Base-by-base conservation (phyloP, 2,797 vertebrate genomes). In the Acipenser oxyrinchus region DNA sequence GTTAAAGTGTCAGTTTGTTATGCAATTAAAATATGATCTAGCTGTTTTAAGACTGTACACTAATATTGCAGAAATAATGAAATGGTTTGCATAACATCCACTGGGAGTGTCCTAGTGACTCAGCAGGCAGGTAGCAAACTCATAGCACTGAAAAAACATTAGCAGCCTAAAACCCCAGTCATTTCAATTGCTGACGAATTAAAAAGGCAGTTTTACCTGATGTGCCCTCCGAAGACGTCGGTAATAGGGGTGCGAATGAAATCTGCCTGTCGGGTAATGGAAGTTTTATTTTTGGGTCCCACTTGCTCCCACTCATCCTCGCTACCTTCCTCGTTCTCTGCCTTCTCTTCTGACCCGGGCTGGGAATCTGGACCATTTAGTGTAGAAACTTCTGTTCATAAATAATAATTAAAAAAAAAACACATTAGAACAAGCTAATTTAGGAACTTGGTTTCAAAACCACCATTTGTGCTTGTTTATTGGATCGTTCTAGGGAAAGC, bases 301-400 rank as follows among this genome's bases (percentile, higher is more conserved):
- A 99, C 97, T 83, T 98, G 95, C 72, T 99, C 94, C 97, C 96
- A 99, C 65, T 99, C 96, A 1, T 99, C 94, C 51, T 97, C 96
- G 7, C 95, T 98, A 50, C 92, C 95, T 66, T 92, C 94, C 15
- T 90, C 94, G 57, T 88, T 87, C n/a, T 90, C 84, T 58, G 85
- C 78, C 57, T 91, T 87, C 0, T 95, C 91, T 62, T 90, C 91
- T 0, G 81, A 75, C n/a, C 78, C 78, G 7, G 78, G 64, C 69
- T 86, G 89, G 57, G 88, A 84, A 64, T 92, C 89, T 0, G 96
- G 93, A 7, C 97, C 96, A 0, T 99, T 99, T 75, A 91, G 91
- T 59, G 92, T 82, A 0, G 81, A 72, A 55, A 85, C 67, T 79
- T 96, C 94, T 95, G 76, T 64, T 73, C 2, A 23, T 13, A 18